Conservation (phyloP, 1,140 invertebrate species). For the Lordiphosa collinella region DNA sequence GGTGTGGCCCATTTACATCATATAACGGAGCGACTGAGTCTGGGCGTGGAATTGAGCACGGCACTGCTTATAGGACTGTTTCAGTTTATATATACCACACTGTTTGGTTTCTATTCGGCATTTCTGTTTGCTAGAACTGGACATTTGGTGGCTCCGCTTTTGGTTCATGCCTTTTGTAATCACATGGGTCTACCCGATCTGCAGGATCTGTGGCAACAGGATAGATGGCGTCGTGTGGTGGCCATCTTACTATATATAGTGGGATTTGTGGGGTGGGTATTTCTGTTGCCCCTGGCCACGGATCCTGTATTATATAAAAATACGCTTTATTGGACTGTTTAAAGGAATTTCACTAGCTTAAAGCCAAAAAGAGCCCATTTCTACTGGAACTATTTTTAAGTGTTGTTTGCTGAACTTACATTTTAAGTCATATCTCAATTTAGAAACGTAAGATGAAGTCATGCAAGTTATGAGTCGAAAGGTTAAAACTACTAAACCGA, state of each 20-base stretch:
- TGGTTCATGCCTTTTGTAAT: constrained; percentile 96
- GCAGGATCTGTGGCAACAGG: constrained; percentile 86
- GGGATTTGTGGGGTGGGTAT: constrained; percentile 89
- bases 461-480: too few species aligned
- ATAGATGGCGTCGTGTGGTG: constrained; percentile 83
- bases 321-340: constrained; percentile 82
- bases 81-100: constrained; percentile 93
- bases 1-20: constrained; percentile 97
- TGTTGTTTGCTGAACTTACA: too few species aligned
- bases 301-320: constrained; percentile 89
- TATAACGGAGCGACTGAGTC: constrained; percentile 88
- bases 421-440: too few species aligned
- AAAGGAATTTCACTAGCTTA: too few species aligned
- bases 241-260: constrained; percentile 85
- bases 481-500: too few species aligned
- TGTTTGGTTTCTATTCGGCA: constrained; percentile 96
- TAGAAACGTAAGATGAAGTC: too few species aligned
- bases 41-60: constrained; percentile 84
- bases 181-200: constrained; percentile 97
- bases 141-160: constrained; percentile 92
- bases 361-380: too few species aligned
- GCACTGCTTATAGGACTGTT: constrained; percentile 88
- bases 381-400: too few species aligned
- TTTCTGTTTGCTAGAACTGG: constrained; percentile 92
- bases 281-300: constrained; percentile 88